A percentile compares a stretch with the other conserved stretches of the same genome.
phyloP scores from a whole-genome alignment of 2,888 invertebrate species.

The Sicus ferrugineus region DNA sequence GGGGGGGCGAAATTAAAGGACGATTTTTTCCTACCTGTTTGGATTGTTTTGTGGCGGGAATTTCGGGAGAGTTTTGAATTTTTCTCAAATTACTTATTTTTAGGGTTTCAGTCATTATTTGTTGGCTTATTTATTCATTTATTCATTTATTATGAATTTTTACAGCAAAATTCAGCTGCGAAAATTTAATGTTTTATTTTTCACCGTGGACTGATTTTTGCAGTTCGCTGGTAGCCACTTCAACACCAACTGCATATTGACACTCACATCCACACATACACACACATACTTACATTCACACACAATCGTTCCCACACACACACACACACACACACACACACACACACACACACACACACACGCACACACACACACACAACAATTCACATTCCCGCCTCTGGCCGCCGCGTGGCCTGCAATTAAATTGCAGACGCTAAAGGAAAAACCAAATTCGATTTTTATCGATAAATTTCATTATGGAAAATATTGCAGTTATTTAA shows the following conservation, averaged over 20 bases:
- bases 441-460: constrained; percentile 19
- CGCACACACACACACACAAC: too few species aligned
- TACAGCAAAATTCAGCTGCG: not conserved
- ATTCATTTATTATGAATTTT: not conserved
- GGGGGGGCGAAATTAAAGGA: not conserved
- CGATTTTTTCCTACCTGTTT: not conserved
- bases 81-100: not conserved
- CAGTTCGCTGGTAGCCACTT: not conserved
- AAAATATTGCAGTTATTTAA: constrained; percentile 23
- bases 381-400: not conserved
- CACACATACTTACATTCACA: too few species aligned
- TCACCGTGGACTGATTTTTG: not conserved
- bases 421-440: constrained; percentile 13
- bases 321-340: not conserved
- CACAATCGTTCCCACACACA: too few species aligned
- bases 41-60: not conserved
- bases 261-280: too few species aligned
- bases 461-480: constrained; percentile 23
- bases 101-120: not conserved
- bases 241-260: not conserved
- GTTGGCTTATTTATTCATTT: not conserved
- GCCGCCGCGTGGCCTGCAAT: not conserved
- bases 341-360: not conserved
- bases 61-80: not conserved
- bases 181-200: too few species aligned